phyloP scores from a whole-genome alignment of 2,113 vertebrate genomes.

The Bubo scandiacus region DNA sequence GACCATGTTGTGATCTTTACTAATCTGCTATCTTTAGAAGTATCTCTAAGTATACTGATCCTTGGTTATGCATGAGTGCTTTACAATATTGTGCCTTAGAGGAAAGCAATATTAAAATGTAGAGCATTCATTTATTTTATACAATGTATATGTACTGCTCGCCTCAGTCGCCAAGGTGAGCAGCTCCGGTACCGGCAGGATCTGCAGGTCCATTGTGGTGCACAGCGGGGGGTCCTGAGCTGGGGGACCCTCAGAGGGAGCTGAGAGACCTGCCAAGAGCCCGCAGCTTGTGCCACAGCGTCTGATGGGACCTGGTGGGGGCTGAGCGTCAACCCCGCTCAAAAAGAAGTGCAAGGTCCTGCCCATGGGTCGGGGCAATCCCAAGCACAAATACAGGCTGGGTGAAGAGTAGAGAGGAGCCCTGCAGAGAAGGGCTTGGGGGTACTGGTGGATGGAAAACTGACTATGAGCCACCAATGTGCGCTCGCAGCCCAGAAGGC shows the following conservation, averaged over 20 bases:
- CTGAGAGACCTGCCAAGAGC: rapidly evolving
- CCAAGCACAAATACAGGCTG: too few relatives aligned
- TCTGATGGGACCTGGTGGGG: neutral
- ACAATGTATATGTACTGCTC: neutral
- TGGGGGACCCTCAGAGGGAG: rapidly evolving
- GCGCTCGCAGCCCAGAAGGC: too few relatives aligned
- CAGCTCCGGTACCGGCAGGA: rapidly evolving
- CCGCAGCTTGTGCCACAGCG: rapidly evolving
- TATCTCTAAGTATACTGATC: neutral
- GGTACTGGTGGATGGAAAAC: too few relatives aligned
- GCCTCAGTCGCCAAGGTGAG: rapidly evolving
- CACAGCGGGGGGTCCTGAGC: neutral
- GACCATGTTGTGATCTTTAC: neutral
- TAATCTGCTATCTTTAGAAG: neutral
- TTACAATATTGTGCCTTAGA: neutral
- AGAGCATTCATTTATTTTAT: neutral
- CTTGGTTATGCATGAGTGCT: neutral
- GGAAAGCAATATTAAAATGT: neutral
- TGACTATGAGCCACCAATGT: too few relatives aligned
- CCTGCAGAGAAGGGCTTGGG: too few relatives aligned
- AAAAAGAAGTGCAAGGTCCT: neutral
- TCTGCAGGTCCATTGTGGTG: rapidly evolving
- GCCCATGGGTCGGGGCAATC: too few relatives aligned
- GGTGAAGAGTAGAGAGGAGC: too few relatives aligned
- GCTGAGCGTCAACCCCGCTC: neutral